These are phyloP conservation scores for Heliconius hewitsoni DNA, from an alignment of 1,140 invertebrate species.

Conservation along the genomic window DNA sequence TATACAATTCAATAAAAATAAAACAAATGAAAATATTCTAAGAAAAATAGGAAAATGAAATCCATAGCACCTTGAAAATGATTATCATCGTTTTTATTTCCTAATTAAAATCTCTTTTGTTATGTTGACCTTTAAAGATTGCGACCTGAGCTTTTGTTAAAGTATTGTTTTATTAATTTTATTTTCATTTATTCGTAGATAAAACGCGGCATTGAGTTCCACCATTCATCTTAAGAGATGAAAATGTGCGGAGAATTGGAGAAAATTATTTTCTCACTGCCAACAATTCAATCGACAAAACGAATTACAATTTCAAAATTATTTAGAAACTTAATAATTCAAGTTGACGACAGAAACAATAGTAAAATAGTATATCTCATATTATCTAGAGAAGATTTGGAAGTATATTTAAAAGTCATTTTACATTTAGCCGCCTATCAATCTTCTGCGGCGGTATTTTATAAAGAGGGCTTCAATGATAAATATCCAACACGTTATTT, in stretches of 20 bases:
- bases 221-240: too few relatives aligned
- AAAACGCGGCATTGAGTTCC: too few relatives aligned
- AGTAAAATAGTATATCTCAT: neutral
- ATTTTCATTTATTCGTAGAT: too few relatives aligned
- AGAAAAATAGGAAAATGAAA: neutral
- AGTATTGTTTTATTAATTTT: neutral
- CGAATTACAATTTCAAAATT: too few relatives aligned
- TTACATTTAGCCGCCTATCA: neutral
- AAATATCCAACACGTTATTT: neutral
- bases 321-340: neutral
- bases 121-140: neutral
- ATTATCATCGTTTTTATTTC: neutral
- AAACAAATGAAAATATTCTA: too few relatives aligned
- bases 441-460: neutral
- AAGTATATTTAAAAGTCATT: neutral
- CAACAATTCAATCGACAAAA: too few relatives aligned
- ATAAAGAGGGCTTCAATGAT: slow-evolving; percentile 6
- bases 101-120: neutral
- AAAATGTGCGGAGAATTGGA: too few relatives aligned
- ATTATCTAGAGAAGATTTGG: neutral
- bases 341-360: neutral
- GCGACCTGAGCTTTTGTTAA: neutral
- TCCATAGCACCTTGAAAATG: neutral
- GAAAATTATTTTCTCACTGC: too few relatives aligned
- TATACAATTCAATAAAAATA: too few relatives aligned